These are phyloP conservation scores for Malurus elegans DNA, from an alignment of 2,113 vertebrate species.

Conservation along the genomic window DNA sequence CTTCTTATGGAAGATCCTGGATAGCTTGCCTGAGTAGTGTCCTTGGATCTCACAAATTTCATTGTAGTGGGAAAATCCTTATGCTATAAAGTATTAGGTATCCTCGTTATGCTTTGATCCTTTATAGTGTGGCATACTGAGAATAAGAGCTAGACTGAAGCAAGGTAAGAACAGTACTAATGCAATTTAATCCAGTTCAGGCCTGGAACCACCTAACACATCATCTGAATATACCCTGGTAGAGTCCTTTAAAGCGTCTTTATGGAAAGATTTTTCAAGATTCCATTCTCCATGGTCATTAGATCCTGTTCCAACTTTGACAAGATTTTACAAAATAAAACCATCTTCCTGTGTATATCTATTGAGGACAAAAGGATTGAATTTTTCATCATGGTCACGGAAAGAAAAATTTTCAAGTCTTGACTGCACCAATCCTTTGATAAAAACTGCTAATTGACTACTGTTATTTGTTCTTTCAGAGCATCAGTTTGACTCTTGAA, in stretches of 20 bases:
- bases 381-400: background rate
- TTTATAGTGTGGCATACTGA: background rate
- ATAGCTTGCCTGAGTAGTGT: background rate
- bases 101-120: background rate
- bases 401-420: background rate
- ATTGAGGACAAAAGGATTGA: background rate
- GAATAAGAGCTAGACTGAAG: background rate
- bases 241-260: background rate
- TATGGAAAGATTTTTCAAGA: background rate
- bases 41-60: background rate
- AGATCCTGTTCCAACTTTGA: background rate
- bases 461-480: background rate
- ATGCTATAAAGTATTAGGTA: background rate
- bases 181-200: background rate
- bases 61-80: background rate
- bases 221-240: background rate
- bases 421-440: background rate
- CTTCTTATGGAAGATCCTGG: background rate
- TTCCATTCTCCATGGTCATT: background rate
- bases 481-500: background rate
- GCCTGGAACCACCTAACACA: background rate
- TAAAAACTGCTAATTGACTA: background rate
- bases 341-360: background rate
- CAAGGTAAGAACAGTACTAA: background rate
- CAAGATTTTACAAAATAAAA: background rate